Base-by-base conservation (phyloP, 2,113 vertebrate genomes). In the Platichthys stellatus region DNA sequence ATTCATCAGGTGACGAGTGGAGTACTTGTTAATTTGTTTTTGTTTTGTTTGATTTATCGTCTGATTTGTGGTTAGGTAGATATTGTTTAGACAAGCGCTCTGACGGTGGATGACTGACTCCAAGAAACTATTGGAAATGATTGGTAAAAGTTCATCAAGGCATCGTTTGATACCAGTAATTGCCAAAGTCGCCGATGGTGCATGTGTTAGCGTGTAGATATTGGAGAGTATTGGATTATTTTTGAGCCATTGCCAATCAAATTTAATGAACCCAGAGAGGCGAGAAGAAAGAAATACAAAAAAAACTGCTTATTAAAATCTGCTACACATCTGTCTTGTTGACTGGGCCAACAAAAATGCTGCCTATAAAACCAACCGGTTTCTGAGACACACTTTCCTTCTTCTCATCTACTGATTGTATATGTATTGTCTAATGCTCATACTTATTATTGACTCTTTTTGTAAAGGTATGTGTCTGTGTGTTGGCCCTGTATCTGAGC, bases 41-140 rank as follows among this genome's bases (percentile, higher is more conserved):
- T 23, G 15, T 54, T 63, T 28, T 53, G 21, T 63, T 77, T 38
- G 74, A 66, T 80, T 47, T 43, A 43, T 43, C 10, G 3, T 73
- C 15, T 80, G 49, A 60, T 77, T 71, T 78, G 76, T 60, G 62
- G 74, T 72, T 28, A 20, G 43, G 24, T 60, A 24, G 13, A 67
- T 43, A 43, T 11, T 59, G 47, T 70, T 83, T 20, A 23, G 28
- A 35, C 13, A 31, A 35, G 8, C 31, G 35, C 31, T 60, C 24
- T 31, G 26, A 51, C 20, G 17, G n/a, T 9, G 40, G 6, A 13
- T n/a, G 18, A 57, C 10, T 35, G 20, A n/a, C 23, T 56, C 21
- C 5, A 23, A 63, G 51, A 51, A 68, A 63, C 58, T 45, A 63
- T 11, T 3, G 11, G 40, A 57, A 68, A 58, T 51, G 45, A 68